Conservation (phyloP, 1,140 invertebrate species). For the Drosophila rufa region DNA sequence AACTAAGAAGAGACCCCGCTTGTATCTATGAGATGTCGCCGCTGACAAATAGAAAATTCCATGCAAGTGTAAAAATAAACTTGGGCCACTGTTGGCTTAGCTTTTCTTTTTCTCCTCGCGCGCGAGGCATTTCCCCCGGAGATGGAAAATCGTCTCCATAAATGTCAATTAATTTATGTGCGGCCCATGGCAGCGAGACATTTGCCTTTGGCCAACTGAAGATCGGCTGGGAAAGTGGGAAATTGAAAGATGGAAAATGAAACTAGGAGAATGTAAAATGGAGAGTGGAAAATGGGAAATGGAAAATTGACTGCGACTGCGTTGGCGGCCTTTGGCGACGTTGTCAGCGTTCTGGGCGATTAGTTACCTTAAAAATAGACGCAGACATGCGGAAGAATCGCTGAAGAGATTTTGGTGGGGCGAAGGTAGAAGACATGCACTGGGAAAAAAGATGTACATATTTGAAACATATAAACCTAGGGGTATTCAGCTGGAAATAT, state of each 20-base stretch:
- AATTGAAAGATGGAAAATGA: constrained; percentile 7
- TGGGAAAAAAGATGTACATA: background rate
- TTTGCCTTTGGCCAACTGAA: constrained; percentile 19
- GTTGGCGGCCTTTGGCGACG: constrained; percentile 56
- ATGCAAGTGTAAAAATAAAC: constrained; percentile 71
- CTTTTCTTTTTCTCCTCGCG: background rate
- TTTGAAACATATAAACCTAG: no score
- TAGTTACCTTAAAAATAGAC: constrained; percentile 74
- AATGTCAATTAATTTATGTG: constrained; percentile 80
- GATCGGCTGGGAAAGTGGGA: constrained; percentile 12
- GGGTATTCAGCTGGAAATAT: no score
- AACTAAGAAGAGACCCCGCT: constrained; percentile 9
- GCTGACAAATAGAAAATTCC: constrained; percentile 79
- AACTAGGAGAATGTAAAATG: constrained; percentile 12
- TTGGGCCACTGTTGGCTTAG: constrained; percentile 32
- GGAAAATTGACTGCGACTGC: constrained; percentile 35
- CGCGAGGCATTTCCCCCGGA: constrained; percentile 48
- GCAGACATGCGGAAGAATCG: constrained; percentile 72
- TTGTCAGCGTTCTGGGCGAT: constrained; percentile 72
- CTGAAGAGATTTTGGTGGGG: constrained; percentile 16
- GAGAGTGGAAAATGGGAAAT: constrained; percentile 24
- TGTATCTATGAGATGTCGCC: constrained; percentile 33
- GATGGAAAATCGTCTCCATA: constrained; percentile 70
- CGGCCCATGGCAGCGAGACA: constrained; percentile 66
- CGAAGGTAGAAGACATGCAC: constrained; percentile 3